phyloP scores from a whole-genome alignment of 2,797 vertebrate species.

The Rhinella marina region DNA sequence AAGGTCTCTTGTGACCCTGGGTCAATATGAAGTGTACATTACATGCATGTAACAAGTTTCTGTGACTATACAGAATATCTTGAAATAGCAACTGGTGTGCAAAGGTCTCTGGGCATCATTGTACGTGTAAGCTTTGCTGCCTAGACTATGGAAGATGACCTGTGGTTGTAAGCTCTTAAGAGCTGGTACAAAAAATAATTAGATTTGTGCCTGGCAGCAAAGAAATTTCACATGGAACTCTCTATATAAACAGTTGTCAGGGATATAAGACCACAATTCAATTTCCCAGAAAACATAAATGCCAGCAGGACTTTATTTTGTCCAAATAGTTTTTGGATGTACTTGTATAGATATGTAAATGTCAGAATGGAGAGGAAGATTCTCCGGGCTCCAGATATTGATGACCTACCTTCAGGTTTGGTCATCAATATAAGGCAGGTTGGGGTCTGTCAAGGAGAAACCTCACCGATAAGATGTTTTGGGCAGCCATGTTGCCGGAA shows the following conservation, averaged over 20 bases:
- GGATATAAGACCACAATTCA: background rate
- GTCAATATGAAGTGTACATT: constrained; percentile 39
- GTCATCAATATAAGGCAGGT: too few species aligned
- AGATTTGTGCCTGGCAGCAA: constrained; percentile 29
- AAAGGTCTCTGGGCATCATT: background rate
- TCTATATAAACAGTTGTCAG: background rate
- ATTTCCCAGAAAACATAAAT: constrained; percentile 9
- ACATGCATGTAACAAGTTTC: constrained; percentile 24
- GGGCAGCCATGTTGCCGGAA: too few species aligned
- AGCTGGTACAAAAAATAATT: constrained; percentile 16
- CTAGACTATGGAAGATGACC: background rate
- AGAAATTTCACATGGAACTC: constrained; percentile 1
- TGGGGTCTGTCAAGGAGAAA: too few species aligned
- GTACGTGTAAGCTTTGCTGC: background rate
- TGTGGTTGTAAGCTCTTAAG: background rate
- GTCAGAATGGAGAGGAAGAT: background rate
- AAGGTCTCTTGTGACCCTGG: constrained; percentile 21
- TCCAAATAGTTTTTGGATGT: background rate
- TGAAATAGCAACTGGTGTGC: constrained; percentile 36
- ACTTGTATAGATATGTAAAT: background rate
- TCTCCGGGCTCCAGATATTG: too few species aligned
- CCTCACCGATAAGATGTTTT: too few species aligned
- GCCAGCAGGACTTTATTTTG: background rate
- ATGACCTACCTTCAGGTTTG: too few species aligned
- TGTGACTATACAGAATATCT: constrained; percentile 6